A percentile compares a stretch with the other conserved stretches of the same genome.
phyloP scores from a whole-genome alignment of 2,113 vertebrate genomes.

The Halichoeres trimaculatus region DNA sequence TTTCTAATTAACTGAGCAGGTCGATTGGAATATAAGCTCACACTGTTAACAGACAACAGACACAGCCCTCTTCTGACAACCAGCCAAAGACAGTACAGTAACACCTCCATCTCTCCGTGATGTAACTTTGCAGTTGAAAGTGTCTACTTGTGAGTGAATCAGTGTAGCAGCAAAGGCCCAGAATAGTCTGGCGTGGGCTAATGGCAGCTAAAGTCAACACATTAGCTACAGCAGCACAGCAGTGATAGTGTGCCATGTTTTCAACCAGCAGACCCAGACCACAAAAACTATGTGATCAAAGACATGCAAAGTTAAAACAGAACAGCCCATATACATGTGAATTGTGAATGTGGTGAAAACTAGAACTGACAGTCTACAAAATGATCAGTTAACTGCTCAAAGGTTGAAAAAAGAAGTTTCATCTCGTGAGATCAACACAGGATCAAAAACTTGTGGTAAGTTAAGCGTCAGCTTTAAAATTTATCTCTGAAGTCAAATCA shows the following conservation, averaged over 20 bases:
- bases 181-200: slow-evolving; percentile 76
- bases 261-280: slow-evolving; percentile 28
- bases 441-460: too few species aligned
- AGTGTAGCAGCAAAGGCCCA: slow-evolving; percentile 66
- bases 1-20: neutral
- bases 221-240: slow-evolving; percentile 64
- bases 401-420: too few species aligned
- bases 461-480: too few species aligned
- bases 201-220: slow-evolving; percentile 71
- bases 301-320: slow-evolving; percentile 22
- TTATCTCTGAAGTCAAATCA: too few species aligned
- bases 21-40: slow-evolving; percentile 7
- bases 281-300: slow-evolving; percentile 42
- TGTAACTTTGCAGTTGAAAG: slow-evolving; percentile 64
- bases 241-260: slow-evolving; percentile 47
- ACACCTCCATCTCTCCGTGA: slow-evolving; percentile 60
- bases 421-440: too few species aligned
- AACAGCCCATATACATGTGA: slow-evolving; percentile 16
- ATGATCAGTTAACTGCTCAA: too few species aligned
- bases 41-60: neutral
- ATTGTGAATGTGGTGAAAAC: neutral
- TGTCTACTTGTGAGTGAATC: slow-evolving; percentile 75
- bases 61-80: slow-evolving; percentile 11
- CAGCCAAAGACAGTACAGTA: slow-evolving; percentile 39
- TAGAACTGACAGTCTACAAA: neutral